phyloP scores from a whole-genome alignment of 1,140 invertebrate genomes.

The Brachionus calyciflorus region DNA sequence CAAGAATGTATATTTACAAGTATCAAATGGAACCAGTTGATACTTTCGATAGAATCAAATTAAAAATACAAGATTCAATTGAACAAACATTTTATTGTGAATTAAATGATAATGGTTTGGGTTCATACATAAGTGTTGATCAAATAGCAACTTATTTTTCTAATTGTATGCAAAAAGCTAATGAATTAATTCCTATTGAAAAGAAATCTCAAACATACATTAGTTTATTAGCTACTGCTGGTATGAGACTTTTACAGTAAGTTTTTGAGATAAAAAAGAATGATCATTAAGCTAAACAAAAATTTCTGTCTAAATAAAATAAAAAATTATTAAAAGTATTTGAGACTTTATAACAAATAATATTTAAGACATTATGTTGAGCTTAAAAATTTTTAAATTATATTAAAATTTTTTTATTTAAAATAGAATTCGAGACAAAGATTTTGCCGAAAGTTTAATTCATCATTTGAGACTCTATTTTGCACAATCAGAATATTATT shows the following conservation, averaged over 20 bases:
- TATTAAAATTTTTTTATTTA: too few relatives aligned
- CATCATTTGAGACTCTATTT: conserved; percentile 54
- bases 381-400: too few relatives aligned
- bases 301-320: too few relatives aligned
- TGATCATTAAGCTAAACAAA: too few relatives aligned
- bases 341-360: too few relatives aligned
- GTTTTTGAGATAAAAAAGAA: conserved; percentile 47
- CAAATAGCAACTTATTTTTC: conserved; percentile 49
- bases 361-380: too few relatives aligned
- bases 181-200: conserved; percentile 50
- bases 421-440: too few relatives aligned
- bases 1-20: conserved; percentile 36
- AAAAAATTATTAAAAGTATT: too few relatives aligned
- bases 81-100: conserved; percentile 18
- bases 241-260: conserved; percentile 59
- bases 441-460: conserved; percentile 52
- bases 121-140: conserved; percentile 47
- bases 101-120: conserved; percentile 50
- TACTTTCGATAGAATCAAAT: background rate
- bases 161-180: conserved; percentile 52
- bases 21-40: background rate
- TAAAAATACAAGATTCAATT: background rate
- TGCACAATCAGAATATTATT: conserved; percentile 52
- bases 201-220: conserved; percentile 50
- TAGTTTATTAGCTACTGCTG: conserved; percentile 60